A percentile compares a stretch with the other conserved stretches of the same genome.
Conservation (phyloP, 2,888 invertebrate species). For the Nemurella pictetii region DNA sequence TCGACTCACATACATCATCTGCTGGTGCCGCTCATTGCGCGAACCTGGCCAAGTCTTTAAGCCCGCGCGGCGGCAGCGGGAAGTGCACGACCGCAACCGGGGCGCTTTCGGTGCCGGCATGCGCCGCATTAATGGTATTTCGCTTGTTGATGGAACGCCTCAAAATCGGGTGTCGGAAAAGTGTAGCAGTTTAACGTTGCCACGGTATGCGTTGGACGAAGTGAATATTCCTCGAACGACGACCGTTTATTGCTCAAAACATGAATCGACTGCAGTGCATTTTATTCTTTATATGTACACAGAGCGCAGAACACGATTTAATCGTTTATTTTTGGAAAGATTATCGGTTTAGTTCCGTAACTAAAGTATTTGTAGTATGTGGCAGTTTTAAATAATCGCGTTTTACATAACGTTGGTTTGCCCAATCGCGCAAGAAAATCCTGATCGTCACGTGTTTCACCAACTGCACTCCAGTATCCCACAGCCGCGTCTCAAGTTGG, state of each 20-base stretch:
- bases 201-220: no score
- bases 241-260: no score
- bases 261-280: no score
- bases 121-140: background rate
- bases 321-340: no score
- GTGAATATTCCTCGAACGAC: no score
- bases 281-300: no score
- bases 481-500: background rate
- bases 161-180: background rate
- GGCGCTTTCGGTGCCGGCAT: background rate
- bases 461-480: background rate
- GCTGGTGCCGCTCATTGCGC: background rate
- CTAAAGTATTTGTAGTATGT: no score
- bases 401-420: background rate
- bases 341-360: background rate
- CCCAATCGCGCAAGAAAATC: background rate
- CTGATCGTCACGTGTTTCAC: background rate
- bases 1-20: constrained; percentile 39
- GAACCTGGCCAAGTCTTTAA: background rate
- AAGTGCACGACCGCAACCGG: background rate
- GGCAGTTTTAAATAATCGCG: background rate
- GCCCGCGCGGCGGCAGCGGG: background rate
- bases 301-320: no score
- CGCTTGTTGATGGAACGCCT: background rate
- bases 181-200: background rate